These are phyloP conservation scores for Phalacrocorax aristotelis DNA, from an alignment of 2,113 vertebrate genomes.

Conservation along the genomic window DNA sequence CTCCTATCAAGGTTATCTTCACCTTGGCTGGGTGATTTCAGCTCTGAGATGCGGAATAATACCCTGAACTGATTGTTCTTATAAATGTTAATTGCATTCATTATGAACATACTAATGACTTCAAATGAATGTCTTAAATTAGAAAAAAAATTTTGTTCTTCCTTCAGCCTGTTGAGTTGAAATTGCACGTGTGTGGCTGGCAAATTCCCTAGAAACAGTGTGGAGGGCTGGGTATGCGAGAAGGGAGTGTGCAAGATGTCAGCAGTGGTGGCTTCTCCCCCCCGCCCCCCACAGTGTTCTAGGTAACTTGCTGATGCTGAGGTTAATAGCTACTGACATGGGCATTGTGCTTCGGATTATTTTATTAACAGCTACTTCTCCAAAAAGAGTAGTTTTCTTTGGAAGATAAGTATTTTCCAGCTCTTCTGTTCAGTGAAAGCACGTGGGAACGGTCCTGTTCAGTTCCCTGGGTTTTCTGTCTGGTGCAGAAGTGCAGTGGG, in stretches of 20 bases:
- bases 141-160: neutral
- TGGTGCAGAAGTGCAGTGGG: neutral
- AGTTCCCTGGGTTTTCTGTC: neutral
- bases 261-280: neutral
- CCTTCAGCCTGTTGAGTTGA: neutral
- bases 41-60: neutral
- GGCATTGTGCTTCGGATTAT: neutral
- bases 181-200: neutral
- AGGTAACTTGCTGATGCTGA: neutral
- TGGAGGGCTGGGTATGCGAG: neutral
- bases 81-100: neutral
- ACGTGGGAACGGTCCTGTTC: fast-evolving
- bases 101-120: neutral
- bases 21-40: neutral
- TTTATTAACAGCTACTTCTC: neutral
- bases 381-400: neutral
- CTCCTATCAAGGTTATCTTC: neutral
- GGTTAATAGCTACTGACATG: neutral
- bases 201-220: neutral
- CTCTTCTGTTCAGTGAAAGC: neutral
- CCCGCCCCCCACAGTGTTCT: neutral
- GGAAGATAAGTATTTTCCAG: neutral
- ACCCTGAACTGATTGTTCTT: neutral
- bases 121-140: neutral
- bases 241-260: neutral